phyloP scores from a whole-genome alignment of 53 echinoderm and acorn worm genomes.

The Echinometra lucunter region DNA sequence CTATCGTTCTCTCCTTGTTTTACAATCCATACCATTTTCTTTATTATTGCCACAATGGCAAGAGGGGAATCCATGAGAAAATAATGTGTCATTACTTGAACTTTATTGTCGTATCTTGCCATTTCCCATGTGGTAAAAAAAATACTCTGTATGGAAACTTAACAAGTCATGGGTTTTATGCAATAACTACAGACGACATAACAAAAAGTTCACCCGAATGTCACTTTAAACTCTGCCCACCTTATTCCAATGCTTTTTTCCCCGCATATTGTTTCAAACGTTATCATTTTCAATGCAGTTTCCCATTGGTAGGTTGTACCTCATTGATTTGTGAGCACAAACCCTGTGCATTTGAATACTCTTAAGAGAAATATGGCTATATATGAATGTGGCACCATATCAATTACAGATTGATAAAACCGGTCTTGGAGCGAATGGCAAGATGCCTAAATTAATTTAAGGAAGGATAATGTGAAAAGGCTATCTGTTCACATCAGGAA shows the following conservation, averaged over 20 bases:
- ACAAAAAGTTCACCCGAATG: too few species aligned
- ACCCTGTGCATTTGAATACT: too few species aligned
- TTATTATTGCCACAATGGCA: background rate
- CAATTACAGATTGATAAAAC: too few species aligned
- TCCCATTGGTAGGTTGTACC: too few species aligned
- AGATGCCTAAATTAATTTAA: background rate
- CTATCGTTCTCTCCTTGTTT: background rate
- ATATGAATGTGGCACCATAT: too few species aligned
- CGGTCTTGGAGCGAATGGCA: background rate
- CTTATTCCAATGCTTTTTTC: too few species aligned
- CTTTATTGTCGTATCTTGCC: background rate
- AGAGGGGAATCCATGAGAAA: background rate
- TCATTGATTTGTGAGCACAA: too few species aligned
- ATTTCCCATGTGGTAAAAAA: background rate
- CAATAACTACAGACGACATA: background rate
- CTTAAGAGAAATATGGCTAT: too few species aligned
- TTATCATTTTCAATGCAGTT: too few species aligned
- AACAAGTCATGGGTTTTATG: background rate
- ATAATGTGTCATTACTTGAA: background rate
- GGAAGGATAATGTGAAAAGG: background rate
- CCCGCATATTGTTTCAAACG: too few species aligned
- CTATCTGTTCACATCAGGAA: background rate
- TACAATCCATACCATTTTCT: background rate
- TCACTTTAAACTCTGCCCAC: too few species aligned
- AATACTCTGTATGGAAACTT: background rate